phyloP scores from a whole-genome alignment of 1,140 invertebrate genomes.

The Trinorchestia longiramus region DNA sequence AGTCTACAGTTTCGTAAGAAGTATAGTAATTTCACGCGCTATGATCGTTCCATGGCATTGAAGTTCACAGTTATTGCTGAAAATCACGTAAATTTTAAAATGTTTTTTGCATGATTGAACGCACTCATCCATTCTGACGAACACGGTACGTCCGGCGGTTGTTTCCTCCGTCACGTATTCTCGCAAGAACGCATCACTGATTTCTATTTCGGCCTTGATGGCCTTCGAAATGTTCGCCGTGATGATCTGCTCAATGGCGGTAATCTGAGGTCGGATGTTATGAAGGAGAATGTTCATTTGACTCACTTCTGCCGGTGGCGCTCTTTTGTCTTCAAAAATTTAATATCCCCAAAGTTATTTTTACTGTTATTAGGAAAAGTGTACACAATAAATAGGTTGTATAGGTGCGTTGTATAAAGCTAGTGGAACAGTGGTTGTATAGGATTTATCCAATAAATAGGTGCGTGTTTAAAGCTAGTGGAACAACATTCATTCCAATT shows the following conservation, averaged over 20 bases:
- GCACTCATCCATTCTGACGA: background rate
- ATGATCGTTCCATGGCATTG: background rate
- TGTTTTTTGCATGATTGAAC: background rate
- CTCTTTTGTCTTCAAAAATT: background rate
- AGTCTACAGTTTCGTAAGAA: background rate
- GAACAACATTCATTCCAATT: too few species aligned
- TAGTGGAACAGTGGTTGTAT: too few species aligned
- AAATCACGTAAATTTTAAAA: background rate
- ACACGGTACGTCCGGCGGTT: background rate
- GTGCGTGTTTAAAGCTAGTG: too few species aligned
- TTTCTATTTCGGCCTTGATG: background rate
- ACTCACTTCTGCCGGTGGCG: background rate
- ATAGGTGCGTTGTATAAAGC: too few species aligned
- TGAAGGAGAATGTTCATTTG: background rate
- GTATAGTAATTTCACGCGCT: background rate
- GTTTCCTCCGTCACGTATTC: background rate
- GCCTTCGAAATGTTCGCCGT: background rate
- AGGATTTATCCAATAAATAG: too few species aligned
- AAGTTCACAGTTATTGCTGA: background rate
- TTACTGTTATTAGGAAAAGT: too few species aligned
- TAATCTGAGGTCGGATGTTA: background rate
- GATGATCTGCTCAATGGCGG: background rate
- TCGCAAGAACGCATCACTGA: background rate
- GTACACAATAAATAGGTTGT: too few species aligned
- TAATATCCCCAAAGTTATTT: too few species aligned